These are phyloP conservation scores for Enteromius argenteus DNA, from an alignment of 2,797 vertebrate genomes.

Conservation along the genomic window DNA sequence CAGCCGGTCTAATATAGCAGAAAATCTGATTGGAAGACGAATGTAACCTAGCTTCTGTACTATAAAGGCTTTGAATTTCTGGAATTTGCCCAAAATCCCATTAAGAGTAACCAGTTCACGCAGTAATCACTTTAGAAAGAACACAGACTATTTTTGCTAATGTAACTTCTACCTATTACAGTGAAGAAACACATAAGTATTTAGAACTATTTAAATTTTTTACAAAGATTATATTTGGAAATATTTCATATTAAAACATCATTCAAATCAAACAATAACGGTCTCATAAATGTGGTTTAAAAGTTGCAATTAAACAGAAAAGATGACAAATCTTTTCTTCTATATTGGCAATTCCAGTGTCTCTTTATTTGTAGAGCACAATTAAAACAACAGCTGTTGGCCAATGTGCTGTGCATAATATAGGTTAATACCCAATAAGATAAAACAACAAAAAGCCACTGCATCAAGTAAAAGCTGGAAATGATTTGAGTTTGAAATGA, in stretches of 20 bases:
- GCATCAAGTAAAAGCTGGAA: not conserved
- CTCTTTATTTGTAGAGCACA: not conserved
- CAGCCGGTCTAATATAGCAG: slow-evolving; percentile 10
- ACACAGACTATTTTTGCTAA: not conserved
- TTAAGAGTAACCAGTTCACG: not conserved
- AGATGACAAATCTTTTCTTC: not conserved
- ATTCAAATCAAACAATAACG: not conserved
- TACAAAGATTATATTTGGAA: not conserved
- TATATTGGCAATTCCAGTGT: not conserved
- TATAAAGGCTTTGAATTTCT: not conserved
- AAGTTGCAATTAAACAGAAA: not conserved
- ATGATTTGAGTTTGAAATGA: not conserved
- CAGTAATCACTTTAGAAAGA: not conserved
- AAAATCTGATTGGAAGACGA: slow-evolving; percentile 3
- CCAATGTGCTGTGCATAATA: not conserved
- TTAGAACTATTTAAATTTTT: not conserved
- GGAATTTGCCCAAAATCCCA: not conserved
- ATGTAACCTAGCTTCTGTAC: slow-evolving; percentile 10
- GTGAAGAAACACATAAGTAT: not conserved
- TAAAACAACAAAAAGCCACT: not conserved
- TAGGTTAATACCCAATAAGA: not conserved
- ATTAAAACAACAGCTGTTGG: not conserved
- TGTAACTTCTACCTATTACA: not conserved
- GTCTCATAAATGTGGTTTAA: not conserved
- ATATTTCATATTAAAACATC: not conserved